Conservation (phyloP, 2,888 invertebrate genomes). For the Lepidonotus clava region DNA sequence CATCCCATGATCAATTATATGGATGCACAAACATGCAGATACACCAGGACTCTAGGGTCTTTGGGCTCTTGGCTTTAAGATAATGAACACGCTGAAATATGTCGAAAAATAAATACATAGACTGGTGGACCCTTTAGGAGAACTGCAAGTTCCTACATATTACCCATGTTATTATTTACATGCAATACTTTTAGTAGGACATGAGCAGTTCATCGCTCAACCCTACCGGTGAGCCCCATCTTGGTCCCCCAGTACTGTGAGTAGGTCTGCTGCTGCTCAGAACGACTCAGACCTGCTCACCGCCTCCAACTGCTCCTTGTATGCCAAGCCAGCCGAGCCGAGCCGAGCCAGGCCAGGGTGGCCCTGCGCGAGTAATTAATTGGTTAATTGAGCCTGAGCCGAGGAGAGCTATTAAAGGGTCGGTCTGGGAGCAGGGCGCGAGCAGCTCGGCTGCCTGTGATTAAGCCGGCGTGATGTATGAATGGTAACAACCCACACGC, state of each 20-base stretch:
- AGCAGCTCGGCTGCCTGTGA: conserved; percentile 30
- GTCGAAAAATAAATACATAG: no score
- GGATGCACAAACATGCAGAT: no score
- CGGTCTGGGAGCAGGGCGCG: not conserved
- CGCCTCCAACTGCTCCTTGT: not conserved
- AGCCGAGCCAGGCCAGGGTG: no score
- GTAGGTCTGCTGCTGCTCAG: not conserved
- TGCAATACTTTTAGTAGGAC: no score
- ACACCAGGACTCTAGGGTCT: no score
- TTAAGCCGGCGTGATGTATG: conserved; percentile 39
- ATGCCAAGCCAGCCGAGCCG: not conserved
- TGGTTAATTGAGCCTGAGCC: conserved; percentile 39
- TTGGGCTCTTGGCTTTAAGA: no score
- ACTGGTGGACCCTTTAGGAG: no score
- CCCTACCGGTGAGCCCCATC: no score
- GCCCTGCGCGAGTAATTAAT: conserved; percentile 13
- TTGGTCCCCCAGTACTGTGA: not conserved
- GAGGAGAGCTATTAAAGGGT: conserved; percentile 21
- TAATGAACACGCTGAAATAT: no score
- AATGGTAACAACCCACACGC: conserved; percentile 5
- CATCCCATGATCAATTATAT: no score
- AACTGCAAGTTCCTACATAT: no score
- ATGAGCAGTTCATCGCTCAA: conserved; percentile 1
- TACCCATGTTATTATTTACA: no score
- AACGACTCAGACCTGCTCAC: not conserved